Base-by-base conservation (phyloP, 1,140 invertebrate genomes). In the Trachymyrmex cornetzi region DNA sequence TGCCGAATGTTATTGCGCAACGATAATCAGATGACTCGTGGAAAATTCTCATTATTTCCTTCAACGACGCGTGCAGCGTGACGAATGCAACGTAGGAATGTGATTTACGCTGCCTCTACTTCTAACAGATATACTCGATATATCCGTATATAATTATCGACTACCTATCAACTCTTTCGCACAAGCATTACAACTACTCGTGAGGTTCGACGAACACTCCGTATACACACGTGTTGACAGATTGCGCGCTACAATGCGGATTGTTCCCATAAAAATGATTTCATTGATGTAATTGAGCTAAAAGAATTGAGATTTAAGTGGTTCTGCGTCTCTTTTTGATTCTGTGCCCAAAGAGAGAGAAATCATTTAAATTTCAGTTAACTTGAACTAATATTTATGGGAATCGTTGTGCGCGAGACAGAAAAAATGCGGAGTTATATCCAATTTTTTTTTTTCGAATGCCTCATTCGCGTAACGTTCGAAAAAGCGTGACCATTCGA, bases 401-500 rank as follows among this genome's bases (percentile, higher is more conserved):
- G 55, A 72, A 48, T 44, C 22, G 19, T 34, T 44, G 66, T 22
- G 38, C 22, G 14, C 14, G 48, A 14, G 80, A 27, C 38, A 48
- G 19, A 84, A 30, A 84, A 53, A 67, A 38, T 75, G 69, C 69
- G n/a, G 71, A 74, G 48, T 75, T 61, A 55, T 44, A 38, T 61
- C 27, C 69, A 50, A 50, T 74, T 74, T 71, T 74, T 72, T 34
- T 59, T 38, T 44, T 22, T 0, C 55, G 19, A 74, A 74, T 74
- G 14, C 38, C 12, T 57, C 14, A 84, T 84, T 72, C 55, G 80
- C 55, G 53, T 55, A 61, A 34, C 69, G 34, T 75, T 84, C 69
- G 44, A 75, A 74, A 84, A 84, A 63, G 48, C 48, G 38, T 82
- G 79, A 72, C 50, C 80, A 61, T 34, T 84, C 80, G 38, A 84